These are phyloP conservation scores for Fulmarus glacialis DNA, from an alignment of 2,113 vertebrate species.

Conservation along the genomic window DNA sequence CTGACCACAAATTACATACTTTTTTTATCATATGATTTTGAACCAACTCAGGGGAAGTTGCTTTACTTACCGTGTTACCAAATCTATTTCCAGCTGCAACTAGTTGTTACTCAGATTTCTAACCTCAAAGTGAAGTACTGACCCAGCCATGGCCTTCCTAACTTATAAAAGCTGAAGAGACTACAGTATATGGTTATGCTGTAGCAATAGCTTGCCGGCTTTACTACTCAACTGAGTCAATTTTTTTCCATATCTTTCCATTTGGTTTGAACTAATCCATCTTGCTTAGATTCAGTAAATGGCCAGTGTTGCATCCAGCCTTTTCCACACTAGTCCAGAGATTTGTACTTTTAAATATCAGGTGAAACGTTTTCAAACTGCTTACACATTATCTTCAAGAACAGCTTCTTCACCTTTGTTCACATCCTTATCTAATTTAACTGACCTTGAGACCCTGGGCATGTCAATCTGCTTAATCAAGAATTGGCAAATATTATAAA, in stretches of 20 bases:
- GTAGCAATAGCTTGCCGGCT: not conserved
- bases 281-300: not conserved
- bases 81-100: not conserved
- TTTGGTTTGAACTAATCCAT: not conserved
- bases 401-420: constrained; percentile 27
- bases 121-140: not conserved
- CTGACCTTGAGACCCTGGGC: constrained; percentile 48
- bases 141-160: not conserved
- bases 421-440: constrained; percentile 50
- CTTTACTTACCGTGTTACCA: not conserved
- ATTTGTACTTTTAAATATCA: constrained; percentile 27
- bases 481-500: constrained; percentile 67
- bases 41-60: not conserved
- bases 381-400: constrained; percentile 51
- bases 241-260: not conserved
- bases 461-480: constrained; percentile 56
- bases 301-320: not conserved
- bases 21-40: not conserved
- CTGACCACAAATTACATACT: not conserved
- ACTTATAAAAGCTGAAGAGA: not conserved
- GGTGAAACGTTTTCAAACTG: not conserved
- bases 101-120: not conserved
- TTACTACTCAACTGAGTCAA: not conserved
- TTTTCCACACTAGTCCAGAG: not conserved
- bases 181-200: not conserved